These are phyloP conservation scores for Phyllotreta cruciferae DNA, from an alignment of 2,888 invertebrate genomes.

Conservation along the genomic window DNA sequence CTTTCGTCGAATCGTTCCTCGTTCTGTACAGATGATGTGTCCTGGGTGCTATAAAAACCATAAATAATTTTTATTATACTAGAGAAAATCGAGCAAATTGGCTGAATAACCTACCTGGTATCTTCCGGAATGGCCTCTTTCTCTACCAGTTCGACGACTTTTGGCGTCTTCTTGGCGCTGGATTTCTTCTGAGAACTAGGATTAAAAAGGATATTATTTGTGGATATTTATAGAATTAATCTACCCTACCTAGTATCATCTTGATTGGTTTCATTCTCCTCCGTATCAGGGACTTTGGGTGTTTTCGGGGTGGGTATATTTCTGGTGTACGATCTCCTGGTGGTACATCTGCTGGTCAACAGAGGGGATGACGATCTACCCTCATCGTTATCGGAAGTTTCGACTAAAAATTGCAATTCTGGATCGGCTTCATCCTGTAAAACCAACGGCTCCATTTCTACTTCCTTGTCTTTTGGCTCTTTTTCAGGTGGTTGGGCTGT, in stretches of 20 bases:
- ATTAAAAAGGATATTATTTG: too few relatives aligned
- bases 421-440: conserved; percentile 51
- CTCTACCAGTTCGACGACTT: too few relatives aligned
- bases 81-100: not conserved
- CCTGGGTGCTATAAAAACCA: conserved; percentile 20
- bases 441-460: conserved; percentile 53
- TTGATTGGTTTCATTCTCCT: conserved; percentile 29
- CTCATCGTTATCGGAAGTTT: conserved; percentile 53
- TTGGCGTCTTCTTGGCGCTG: too few relatives aligned
- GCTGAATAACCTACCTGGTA: too few relatives aligned
- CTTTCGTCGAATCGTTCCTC: conserved; percentile 2
- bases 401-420: conserved; percentile 53
- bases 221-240: conserved; percentile 3
- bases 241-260: conserved; percentile 21
- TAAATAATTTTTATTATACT: too few relatives aligned
- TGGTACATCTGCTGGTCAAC: conserved; percentile 52
- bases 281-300: conserved; percentile 48
- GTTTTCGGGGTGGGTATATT: conserved; percentile 58
- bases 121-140: too few relatives aligned
- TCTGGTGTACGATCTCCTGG: conserved; percentile 55
- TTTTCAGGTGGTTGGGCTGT: conserved; percentile 8
- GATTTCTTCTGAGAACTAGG: too few relatives aligned
- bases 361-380: conserved; percentile 53
- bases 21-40: conserved; percentile 40
- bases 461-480: conserved; percentile 19